Evolutionary conservation across 2,113 vertebrate genomes (phyloP).

Genomic region (Gasterosteus nipponicus): DNA sequence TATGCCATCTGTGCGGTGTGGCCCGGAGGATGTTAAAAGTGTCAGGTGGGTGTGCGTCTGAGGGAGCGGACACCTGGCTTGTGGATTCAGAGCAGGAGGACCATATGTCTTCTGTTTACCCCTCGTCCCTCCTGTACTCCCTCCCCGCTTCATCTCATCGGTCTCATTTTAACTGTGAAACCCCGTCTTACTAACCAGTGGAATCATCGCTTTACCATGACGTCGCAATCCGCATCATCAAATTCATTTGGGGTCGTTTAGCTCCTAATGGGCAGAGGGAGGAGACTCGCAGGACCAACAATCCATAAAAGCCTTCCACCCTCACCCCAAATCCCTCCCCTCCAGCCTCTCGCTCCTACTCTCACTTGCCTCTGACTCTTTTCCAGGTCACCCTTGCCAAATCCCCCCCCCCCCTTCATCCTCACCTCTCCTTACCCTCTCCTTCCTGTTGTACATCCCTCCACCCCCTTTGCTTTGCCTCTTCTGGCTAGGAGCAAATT

Average conservation of each 20-base stretch:
- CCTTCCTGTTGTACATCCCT: constrained; percentile 17
- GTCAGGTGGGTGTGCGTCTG: constrained; percentile 53
- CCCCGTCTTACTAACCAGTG: background rate
- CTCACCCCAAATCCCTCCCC: constrained; percentile 13
- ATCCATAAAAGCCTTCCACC: constrained; percentile 30
- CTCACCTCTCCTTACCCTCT: constrained; percentile 39
- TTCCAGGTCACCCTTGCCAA: constrained; percentile 25
- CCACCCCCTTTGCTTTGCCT: background rate
- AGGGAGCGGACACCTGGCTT: constrained; percentile 70
- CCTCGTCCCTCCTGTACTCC: constrained; percentile 17
- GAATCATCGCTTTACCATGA: constrained; percentile 47
- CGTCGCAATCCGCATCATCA: constrained; percentile 42
- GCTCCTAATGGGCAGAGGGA: background rate
- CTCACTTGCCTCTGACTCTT: constrained; percentile 25
- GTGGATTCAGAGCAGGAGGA: constrained; percentile 61
- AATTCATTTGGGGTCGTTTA: constrained; percentile 43
- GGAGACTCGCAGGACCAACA: constrained; percentile 5
- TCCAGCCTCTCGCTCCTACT: constrained; percentile 18
- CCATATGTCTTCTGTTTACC: constrained; percentile 68
- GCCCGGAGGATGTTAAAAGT: constrained; percentile 51
- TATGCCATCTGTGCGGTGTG: constrained; percentile 64
- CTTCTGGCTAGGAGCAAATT: constrained; percentile 51
- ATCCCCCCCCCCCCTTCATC: constrained; percentile 37
- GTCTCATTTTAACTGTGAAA: background rate
- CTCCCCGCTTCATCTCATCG: background rate